Percentiles rank a stretch among this genome's conserved stretches.
Conservation (phyloP, 2,888 invertebrate genomes). For the Bembecia ichneumoniformis region DNA sequence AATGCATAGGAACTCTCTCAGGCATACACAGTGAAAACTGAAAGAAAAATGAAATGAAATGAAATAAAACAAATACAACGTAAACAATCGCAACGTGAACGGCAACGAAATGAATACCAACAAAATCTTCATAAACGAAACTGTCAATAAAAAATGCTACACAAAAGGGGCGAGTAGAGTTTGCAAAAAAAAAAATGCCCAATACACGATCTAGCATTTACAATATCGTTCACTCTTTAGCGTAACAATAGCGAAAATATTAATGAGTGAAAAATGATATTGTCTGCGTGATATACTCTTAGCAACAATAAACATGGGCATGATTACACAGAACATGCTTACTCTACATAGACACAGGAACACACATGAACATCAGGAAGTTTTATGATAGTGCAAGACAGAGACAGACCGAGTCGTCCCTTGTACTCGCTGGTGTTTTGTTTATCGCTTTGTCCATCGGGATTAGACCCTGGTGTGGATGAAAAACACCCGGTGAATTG, state of each 20-base stretch:
- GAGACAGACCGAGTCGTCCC: conserved; percentile 69
- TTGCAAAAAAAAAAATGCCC: not conserved
- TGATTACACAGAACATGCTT: conserved; percentile 56
- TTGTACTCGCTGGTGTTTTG: conserved; percentile 64
- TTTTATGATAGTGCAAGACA: conserved; percentile 47
- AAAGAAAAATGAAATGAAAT: conserved; percentile 46
- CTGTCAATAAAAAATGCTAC: no score
- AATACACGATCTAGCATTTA: conserved; percentile 1
- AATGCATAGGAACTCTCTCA: conserved; percentile 70
- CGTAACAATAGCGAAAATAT: conserved; percentile 11
- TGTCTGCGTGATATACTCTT: conserved; percentile 9
- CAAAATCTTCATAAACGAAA: no score
- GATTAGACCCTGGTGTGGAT: conserved; percentile 63
- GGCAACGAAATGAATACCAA: no score
- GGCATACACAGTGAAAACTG: conserved; percentile 73
- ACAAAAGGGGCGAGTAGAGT: not conserved
- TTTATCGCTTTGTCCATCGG: conserved; percentile 68
- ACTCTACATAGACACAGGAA: conserved; percentile 52
- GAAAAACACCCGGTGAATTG: conserved; percentile 49
- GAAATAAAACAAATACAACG: conserved; percentile 25
- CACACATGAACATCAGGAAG: conserved; percentile 42
- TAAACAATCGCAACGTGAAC: not conserved
- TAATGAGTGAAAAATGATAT: conserved; percentile 13
- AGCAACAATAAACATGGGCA: conserved; percentile 15
- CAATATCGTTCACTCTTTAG: conserved; percentile 11